These are phyloP conservation scores for Clarias batrachus DNA, from an alignment of 2,113 vertebrate genomes.

Conservation along the genomic window DNA sequence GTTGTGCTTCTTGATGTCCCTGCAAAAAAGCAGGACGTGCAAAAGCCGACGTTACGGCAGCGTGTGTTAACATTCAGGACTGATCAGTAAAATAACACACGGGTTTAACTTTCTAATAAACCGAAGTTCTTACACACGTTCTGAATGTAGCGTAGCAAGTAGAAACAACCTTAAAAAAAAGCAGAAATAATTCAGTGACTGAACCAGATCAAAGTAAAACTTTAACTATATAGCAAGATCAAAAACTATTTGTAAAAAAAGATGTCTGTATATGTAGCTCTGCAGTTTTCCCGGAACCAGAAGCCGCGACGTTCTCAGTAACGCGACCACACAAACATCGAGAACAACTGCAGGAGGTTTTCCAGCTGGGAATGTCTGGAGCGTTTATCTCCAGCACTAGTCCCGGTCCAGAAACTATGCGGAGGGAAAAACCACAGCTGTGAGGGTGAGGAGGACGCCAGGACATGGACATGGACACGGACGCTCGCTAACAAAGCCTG, in stretches of 20 bases:
- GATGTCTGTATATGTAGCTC: background rate
- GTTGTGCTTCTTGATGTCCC: background rate
- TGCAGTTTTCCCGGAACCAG: slow-evolving; percentile 10
- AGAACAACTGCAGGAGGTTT: background rate
- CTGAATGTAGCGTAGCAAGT: background rate
- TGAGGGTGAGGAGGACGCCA: slow-evolving; percentile 22
- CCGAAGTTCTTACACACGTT: too few relatives aligned
- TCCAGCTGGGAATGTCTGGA: slow-evolving; percentile 29
- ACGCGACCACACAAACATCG: slow-evolving; percentile 14
- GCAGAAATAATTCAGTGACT: background rate
- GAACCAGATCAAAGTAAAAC: background rate
- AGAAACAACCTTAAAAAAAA: background rate
- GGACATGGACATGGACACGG: slow-evolving; percentile 6
- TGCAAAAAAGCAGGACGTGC: too few relatives aligned
- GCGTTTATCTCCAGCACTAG: slow-evolving; percentile 29
- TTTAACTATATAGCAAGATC: background rate
- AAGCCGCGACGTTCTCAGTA: slow-evolving; percentile 3
- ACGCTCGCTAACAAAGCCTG: slow-evolving; percentile 27
- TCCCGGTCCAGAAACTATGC: slow-evolving; percentile 12
- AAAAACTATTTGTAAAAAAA: too few relatives aligned
- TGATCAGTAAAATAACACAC: too few relatives aligned
- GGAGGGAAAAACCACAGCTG: slow-evolving; percentile 37
- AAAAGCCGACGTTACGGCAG: background rate
- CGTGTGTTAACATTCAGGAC: background rate
- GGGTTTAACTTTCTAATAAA: too few relatives aligned